Conservation (phyloP, 2,113 vertebrate species). For the Pseudopodoces humilis region DNA sequence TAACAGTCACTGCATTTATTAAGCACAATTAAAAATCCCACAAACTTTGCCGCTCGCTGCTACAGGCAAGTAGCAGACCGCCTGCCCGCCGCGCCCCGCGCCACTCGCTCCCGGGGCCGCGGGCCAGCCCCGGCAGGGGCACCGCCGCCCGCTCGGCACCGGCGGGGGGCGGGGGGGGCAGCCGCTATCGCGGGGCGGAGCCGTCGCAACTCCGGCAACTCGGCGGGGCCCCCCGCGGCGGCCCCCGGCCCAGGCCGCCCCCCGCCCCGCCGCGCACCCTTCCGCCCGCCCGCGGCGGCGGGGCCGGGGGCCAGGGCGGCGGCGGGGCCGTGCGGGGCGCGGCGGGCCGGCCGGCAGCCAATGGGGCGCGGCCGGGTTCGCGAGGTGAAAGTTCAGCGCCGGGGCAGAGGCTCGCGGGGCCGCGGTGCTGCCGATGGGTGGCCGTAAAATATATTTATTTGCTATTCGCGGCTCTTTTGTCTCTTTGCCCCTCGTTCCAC, state of each 20-base stretch:
- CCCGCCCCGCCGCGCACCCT: too few species aligned
- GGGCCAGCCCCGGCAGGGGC: not conserved
- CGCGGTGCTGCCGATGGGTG: slow-evolving; percentile 67
- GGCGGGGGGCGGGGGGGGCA: not conserved
- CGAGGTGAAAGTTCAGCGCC: slow-evolving; percentile 79
- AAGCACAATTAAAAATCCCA: not conserved
- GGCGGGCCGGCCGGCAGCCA: not conserved
- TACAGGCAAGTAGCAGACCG: not conserved
- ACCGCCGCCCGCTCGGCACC: not conserved
- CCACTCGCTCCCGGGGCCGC: not conserved
- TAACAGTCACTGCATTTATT: not conserved
- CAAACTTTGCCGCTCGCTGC: not conserved
- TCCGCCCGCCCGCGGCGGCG: too few species aligned
- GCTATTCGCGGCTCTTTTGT: slow-evolving; percentile 44
- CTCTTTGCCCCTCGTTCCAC: not conserved
- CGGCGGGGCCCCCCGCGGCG: not conserved
- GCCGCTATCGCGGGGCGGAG: not conserved
- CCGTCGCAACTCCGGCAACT: not conserved
- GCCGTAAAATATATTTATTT: slow-evolving; percentile 73
- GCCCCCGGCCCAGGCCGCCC: not conserved
- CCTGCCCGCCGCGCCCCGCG: not conserved
- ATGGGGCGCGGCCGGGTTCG: slow-evolving; percentile 59
- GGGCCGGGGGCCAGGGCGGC: too few species aligned
- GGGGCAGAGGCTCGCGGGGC: slow-evolving; percentile 43
- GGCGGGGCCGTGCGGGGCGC: too few species aligned